Conservation (phyloP, 2,113 vertebrate species). For the Cyanoderma ruficeps region DNA sequence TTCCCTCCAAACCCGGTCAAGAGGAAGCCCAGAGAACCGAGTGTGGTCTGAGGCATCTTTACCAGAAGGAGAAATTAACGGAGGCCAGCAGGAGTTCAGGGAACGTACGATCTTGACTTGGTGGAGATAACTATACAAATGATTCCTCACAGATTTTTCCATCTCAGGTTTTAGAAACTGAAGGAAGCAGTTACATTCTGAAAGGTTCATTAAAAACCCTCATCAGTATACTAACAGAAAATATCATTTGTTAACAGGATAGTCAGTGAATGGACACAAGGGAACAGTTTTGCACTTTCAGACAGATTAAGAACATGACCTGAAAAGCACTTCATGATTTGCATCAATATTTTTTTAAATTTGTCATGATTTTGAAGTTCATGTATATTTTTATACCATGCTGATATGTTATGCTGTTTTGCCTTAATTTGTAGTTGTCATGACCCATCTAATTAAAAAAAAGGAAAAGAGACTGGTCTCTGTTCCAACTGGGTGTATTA, state of each 20-base stretch:
- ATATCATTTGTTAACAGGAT: neutral
- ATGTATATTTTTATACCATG: neutral
- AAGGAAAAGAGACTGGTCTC: neutral
- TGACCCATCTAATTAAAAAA: neutral
- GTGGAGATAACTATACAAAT: neutral
- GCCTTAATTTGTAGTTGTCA: neutral
- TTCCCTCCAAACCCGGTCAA: neutral
- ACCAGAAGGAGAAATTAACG: neutral
- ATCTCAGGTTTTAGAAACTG: neutral
- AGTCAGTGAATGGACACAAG: neutral
- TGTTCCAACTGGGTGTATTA: neutral
- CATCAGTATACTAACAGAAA: neutral
- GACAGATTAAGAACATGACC: neutral
- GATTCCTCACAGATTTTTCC: neutral
- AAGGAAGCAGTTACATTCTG: neutral
- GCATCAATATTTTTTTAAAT: neutral
- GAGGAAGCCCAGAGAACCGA: neutral
- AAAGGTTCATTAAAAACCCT: neutral
- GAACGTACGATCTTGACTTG: neutral
- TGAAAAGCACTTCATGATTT: neutral
- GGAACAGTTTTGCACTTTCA: neutral
- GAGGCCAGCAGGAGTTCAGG: neutral
- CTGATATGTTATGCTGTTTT: neutral
- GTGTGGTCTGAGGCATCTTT: neutral
- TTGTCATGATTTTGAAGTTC: neutral